Evolutionary conservation across 2,888 invertebrate species (phyloP).

Genomic region (Drosophila pullipes): DNA sequence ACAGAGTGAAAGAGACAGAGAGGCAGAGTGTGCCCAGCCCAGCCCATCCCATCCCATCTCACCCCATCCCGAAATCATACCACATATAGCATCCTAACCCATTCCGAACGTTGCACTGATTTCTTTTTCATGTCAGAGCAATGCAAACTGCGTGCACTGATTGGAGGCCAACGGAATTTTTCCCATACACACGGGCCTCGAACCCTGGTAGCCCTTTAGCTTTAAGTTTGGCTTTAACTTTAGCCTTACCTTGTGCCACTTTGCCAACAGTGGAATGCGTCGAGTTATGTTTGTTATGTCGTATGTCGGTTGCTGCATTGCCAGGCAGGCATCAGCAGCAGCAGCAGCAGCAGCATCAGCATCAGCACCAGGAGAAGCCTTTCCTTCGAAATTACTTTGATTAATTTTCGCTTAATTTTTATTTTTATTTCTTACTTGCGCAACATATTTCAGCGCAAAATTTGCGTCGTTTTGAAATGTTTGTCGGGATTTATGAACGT

Average conservation of each 20-base stretch:
- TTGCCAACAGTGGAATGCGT: constrained; percentile 72
- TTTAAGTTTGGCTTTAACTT: constrained; percentile 24
- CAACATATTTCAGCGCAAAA: constrained; percentile 65
- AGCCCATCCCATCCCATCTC: constrained; percentile 9
- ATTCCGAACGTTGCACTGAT: constrained; percentile 76
- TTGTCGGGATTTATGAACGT: constrained; percentile 72
- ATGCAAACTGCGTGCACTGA: constrained; percentile 76
- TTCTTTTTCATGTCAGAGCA: constrained; percentile 81
- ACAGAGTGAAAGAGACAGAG: constrained; percentile 13
- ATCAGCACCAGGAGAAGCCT: constrained; percentile 5
- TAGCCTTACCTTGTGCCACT: constrained; percentile 74
- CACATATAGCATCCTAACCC: constrained; percentile 26
- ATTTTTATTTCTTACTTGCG: constrained; percentile 78
- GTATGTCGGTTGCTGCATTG: constrained; percentile 39
- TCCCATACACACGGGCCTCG: constrained; percentile 68
- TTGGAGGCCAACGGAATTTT: constrained; percentile 80
- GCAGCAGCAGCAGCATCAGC: neutral
- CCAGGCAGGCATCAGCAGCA: constrained; percentile 4
- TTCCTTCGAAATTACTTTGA: constrained; percentile 69
- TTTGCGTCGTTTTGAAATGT: constrained; percentile 75
- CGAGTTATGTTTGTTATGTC: constrained; percentile 75
- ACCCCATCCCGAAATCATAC: constrained; percentile 9
- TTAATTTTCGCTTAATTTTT: constrained; percentile 81
- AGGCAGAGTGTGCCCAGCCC: constrained; percentile 22
- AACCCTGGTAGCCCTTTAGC: constrained; percentile 32